These are phyloP conservation scores for Osmerus eperlanus DNA, from an alignment of 2,113 vertebrate genomes.

Conservation along the genomic window DNA sequence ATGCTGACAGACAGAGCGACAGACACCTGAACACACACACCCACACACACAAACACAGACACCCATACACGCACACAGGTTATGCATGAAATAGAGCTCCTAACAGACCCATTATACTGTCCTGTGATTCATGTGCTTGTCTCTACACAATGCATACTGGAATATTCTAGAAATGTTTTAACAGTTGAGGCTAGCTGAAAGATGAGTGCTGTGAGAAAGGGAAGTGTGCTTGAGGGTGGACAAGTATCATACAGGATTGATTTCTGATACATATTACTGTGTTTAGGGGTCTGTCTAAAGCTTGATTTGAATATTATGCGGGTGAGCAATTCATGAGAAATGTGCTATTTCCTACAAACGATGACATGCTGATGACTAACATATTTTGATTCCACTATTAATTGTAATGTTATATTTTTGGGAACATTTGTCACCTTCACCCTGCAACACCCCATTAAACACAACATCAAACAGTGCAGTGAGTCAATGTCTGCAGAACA, in stretches of 20 bases:
- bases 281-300: not conserved
- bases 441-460: no score
- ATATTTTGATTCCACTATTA: no score
- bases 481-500: not conserved
- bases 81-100: slow-evolving; percentile 42
- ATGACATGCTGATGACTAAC: no score
- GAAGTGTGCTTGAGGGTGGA: slow-evolving; percentile 44
- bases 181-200: slow-evolving; percentile 28
- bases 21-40: slow-evolving; percentile 9
- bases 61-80: not conserved
- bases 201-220: slow-evolving; percentile 44
- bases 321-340: not conserved
- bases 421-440: no score
- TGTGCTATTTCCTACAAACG: no score
- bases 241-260: slow-evolving; percentile 49
- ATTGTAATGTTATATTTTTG: no score
- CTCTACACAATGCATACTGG: slow-evolving; percentile 23
- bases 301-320: not conserved
- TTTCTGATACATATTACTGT: slow-evolving; percentile 23
- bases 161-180: slow-evolving; percentile 10
- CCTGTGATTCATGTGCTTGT: slow-evolving; percentile 46
- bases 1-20: slow-evolving; percentile 30
- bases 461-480: not conserved
- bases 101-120: slow-evolving; percentile 38
- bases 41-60: not conserved